A percentile compares a stretch with the other conserved stretches of the same genome.
Evolutionary conservation across 2,113 vertebrate species (phyloP).

Genomic region (Podarcis muralis): DNA sequence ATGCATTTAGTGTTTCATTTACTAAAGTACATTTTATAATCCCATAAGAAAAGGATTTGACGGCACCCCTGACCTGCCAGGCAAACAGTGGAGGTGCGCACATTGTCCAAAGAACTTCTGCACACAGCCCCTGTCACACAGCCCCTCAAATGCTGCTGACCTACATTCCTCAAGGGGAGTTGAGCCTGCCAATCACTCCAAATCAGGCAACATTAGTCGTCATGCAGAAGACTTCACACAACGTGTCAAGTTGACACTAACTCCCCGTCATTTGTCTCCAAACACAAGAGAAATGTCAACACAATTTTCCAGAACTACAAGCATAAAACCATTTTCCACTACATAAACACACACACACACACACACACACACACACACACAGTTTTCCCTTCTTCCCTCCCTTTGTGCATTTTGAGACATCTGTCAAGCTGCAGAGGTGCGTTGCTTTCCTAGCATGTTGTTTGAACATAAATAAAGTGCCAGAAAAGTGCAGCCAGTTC

Average conservation of each 20-base stretch:
- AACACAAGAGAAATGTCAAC: background rate
- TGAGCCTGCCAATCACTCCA: slow-evolving; percentile 9
- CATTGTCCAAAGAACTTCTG: background rate
- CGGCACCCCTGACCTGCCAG: background rate
- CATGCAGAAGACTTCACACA: background rate
- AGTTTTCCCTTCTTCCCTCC: background rate
- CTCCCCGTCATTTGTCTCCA: background rate
- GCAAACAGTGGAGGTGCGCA: background rate
- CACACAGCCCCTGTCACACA: background rate
- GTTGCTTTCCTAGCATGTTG: background rate
- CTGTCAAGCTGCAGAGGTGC: background rate
- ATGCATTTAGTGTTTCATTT: background rate
- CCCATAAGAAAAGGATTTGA: background rate
- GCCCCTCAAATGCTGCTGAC: background rate
- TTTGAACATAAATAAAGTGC: background rate
- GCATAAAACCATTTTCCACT: background rate
- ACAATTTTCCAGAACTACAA: background rate
- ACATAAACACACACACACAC: background rate
- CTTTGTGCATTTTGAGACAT: background rate
- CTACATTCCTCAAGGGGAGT: background rate
- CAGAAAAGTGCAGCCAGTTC: background rate
- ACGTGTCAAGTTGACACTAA: background rate
- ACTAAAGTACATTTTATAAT: background rate
- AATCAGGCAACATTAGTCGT: background rate
- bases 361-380: background rate